Evolutionary conservation across 2,888 invertebrate genomes (phyloP).

Genomic region (Marasmarcha lunaedactyla): DNA sequence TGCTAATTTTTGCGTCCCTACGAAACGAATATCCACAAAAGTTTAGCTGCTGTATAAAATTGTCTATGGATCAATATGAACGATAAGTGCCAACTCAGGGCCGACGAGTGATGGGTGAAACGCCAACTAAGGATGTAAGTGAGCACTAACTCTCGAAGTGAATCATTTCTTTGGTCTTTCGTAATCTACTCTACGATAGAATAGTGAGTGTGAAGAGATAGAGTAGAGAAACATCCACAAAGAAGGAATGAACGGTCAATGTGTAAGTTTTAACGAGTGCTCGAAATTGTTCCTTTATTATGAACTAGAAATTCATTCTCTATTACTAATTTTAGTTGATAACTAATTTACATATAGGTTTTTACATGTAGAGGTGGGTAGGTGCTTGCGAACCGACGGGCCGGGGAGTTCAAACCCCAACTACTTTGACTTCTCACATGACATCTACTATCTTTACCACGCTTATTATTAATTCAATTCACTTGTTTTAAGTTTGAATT

Average conservation of each 20-base stretch:
- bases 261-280: constrained; percentile 70
- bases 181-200: constrained; percentile 54
- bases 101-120: background rate
- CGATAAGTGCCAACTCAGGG: too few relatives aligned
- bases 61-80: background rate
- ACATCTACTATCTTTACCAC: constrained; percentile 7
- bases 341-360: constrained; percentile 50
- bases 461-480: constrained; percentile 23
- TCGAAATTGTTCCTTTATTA: constrained; percentile 61
- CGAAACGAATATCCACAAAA: constrained; percentile 22
- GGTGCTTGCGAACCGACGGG: constrained; percentile 21
- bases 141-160: constrained; percentile 3
- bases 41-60: constrained; percentile 5
- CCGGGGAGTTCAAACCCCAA: constrained; percentile 1
- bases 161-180: constrained; percentile 52
- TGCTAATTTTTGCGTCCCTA: constrained; percentile 42
- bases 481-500: constrained; percentile 6
- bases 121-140: constrained; percentile 2
- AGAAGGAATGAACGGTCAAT: constrained; percentile 62
- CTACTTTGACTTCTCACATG: too few relatives aligned
- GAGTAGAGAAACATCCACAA: constrained; percentile 49
- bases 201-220: constrained; percentile 55
- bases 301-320: constrained; percentile 64
- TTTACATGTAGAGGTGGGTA: constrained; percentile 27
- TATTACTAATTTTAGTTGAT: constrained; percentile 58